Percentiles rank a stretch among this genome's conserved stretches.
Conservation (phyloP, 37 sponge, comb jelly and placozoan genomes). For the Spongia lamella region DNA sequence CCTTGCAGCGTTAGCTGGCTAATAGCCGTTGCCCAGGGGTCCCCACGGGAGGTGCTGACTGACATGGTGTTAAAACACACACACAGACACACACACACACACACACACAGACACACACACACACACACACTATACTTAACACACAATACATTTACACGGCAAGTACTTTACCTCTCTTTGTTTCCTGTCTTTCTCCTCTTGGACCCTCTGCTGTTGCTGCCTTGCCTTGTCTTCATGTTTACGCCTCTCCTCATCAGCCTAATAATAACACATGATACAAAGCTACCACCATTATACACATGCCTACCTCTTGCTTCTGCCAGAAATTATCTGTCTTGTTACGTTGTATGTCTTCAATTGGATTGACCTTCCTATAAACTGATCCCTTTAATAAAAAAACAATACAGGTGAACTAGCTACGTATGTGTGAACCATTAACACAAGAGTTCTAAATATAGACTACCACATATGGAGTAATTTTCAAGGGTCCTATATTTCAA, state of each 20-base stretch:
- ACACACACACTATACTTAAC: slow-evolving; percentile 3
- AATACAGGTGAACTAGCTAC: too few species aligned
- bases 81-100: slow-evolving; percentile 13
- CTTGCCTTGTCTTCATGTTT: too few species aligned
- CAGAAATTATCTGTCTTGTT: slow-evolving; percentile 74
- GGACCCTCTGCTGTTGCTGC: not conserved
- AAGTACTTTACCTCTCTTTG: slow-evolving; percentile 8
- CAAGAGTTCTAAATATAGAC: too few species aligned
- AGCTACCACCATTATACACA: not conserved
- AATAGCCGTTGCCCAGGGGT: too few species aligned
- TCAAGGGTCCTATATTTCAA: too few species aligned
- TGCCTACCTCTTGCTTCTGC: slow-evolving; percentile 67
- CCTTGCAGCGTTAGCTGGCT: too few species aligned
- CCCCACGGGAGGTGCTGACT: too few species aligned
- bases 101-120: not conserved
- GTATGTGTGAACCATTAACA: too few species aligned
- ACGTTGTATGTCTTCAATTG: slow-evolving; percentile 60
- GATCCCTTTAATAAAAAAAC: too few species aligned
- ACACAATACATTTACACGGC: not conserved
- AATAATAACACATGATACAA: not conserved
- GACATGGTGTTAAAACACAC: too few species aligned
- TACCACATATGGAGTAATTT: too few species aligned
- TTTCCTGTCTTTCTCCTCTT: slow-evolving; percentile 18
- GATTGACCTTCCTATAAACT: slow-evolving; percentile 77
- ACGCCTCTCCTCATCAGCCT: slow-evolving; percentile 15